phyloP scores from a whole-genome alignment of 2,888 invertebrate genomes.

The Acheta domesticus region DNA sequence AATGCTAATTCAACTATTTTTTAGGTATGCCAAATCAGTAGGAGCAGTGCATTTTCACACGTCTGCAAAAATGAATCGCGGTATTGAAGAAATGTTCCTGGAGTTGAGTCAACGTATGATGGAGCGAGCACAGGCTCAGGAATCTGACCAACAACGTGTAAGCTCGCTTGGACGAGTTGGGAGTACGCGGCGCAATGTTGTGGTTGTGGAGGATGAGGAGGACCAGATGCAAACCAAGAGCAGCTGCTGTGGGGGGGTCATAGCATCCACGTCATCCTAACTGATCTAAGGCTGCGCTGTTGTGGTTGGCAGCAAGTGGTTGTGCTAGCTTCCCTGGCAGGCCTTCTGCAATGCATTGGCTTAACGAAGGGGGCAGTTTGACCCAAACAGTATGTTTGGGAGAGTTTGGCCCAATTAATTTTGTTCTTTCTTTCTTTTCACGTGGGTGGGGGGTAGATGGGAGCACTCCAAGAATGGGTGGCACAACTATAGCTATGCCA shows the following conservation, averaged over 20 bases:
- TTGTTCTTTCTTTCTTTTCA: no score
- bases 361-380: no score
- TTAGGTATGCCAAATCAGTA: constrained; percentile 82
- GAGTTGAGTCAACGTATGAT: constrained; percentile 78
- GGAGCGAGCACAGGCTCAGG: constrained; percentile 42
- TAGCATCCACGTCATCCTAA: not conserved
- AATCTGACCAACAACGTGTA: constrained; percentile 43
- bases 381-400: no score
- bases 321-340: no score
- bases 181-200: constrained; percentile 49
- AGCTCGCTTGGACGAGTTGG: constrained; percentile 46
- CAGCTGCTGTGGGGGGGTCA: constrained; percentile 47
- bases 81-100: constrained; percentile 87
- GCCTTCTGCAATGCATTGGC: no score
- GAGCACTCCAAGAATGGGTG: no score
- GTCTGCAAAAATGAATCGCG: constrained; percentile 88
- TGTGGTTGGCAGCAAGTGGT: no score
- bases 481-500: no score
- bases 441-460: no score
- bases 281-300: not conserved
- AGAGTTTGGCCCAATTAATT: no score
- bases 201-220: constrained; percentile 49
- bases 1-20: no score
- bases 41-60: constrained; percentile 90
- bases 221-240: constrained; percentile 45